Conservation (phyloP, 2,113 vertebrate species). For the Gymnocephalus cernua region DNA sequence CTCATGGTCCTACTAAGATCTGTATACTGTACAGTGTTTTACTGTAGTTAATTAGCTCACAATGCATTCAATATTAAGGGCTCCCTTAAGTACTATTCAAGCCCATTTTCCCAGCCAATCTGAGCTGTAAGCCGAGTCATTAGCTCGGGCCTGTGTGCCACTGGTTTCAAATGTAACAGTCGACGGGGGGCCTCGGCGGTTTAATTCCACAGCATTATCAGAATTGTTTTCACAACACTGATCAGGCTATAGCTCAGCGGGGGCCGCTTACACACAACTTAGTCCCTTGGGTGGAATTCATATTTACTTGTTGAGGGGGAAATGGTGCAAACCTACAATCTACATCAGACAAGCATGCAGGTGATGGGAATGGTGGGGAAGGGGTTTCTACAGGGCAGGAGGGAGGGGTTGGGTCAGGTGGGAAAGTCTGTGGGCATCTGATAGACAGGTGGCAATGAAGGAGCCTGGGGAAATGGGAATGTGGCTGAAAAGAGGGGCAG, state of each 20-base stretch:
- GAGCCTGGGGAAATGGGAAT: too few species aligned
- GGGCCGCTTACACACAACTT: slow-evolving; percentile 77
- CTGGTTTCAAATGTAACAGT: slow-evolving; percentile 81
- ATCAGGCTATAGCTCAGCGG: slow-evolving; percentile 86
- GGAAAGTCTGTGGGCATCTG: too few species aligned
- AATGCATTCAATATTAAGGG: slow-evolving; percentile 78
- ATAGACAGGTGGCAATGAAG: too few species aligned
- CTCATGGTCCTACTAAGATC: slow-evolving; percentile 19
- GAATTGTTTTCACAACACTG: slow-evolving; percentile 86
- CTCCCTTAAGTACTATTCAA: slow-evolving; percentile 83
- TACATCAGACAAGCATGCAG: background rate
- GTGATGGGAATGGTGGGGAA: too few species aligned
- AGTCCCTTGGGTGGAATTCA: slow-evolving; percentile 60
- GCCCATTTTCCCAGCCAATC: slow-evolving; percentile 79
- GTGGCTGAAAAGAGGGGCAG: too few species aligned
- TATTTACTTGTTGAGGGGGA: slow-evolving; percentile 53
- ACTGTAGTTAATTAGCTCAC: slow-evolving; percentile 78
- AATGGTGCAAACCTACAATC: slow-evolving; percentile 6
- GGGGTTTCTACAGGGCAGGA: too few species aligned
- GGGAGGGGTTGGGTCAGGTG: too few species aligned
- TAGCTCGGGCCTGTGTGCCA: slow-evolving; percentile 77
- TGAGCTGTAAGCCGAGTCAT: slow-evolving; percentile 81
- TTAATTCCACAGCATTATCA: slow-evolving; percentile 85
- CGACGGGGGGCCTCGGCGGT: slow-evolving; percentile 78
- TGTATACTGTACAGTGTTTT: slow-evolving; percentile 67